Base-by-base conservation (phyloP, 2,797 vertebrate species). In the Chelidonichthys spinosus region DNA sequence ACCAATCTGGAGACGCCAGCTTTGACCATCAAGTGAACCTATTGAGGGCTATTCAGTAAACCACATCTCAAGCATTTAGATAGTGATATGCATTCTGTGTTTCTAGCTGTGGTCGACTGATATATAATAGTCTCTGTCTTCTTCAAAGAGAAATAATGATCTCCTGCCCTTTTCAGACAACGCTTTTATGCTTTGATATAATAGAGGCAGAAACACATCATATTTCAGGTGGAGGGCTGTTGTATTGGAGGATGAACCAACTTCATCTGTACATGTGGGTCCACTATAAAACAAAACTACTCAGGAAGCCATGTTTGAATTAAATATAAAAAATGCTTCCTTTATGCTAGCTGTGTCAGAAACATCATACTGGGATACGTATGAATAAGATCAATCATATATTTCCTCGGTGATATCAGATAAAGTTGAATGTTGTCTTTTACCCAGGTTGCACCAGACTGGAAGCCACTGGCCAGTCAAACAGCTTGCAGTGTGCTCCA, bases 21-120 rank as follows among this genome's bases (percentile, higher is more conserved):
- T 69, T 36, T 64, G 85, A 86, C 84, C 70, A 80, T 78, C 35
- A 76, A 74, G 64, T 78, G 85, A 87, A 82, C 80, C 82, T 33
- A 46, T 25, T 50, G 78, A 84, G 74, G 76, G 69, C 62, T 36
- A 43, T 73, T 81, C 63, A 74, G 14, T 70, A 58, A 84, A 87
- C 85, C 85, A 72, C 86, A 84, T 67, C n/a, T 76, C 60, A 58
- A 64, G 75, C 72, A 76, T 76, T 42, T 62, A 65, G 79, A 78
- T 32, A 59, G 53, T 52, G 64, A 69, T 37, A 25, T 58, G 40
- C 32, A 72, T 59, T 72, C 79, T 72, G 65, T 65, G 72, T 76
- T 49, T 69, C 33, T 4, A 54, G 67, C 65, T 66, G 77, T 4
- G 72, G 81, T 39, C 43, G 60, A 53, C 42, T 73, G 74, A 73